Evolutionary conservation across 2,797 vertebrate genomes (phyloP).

Genomic region (Agapornis canus): DNA sequence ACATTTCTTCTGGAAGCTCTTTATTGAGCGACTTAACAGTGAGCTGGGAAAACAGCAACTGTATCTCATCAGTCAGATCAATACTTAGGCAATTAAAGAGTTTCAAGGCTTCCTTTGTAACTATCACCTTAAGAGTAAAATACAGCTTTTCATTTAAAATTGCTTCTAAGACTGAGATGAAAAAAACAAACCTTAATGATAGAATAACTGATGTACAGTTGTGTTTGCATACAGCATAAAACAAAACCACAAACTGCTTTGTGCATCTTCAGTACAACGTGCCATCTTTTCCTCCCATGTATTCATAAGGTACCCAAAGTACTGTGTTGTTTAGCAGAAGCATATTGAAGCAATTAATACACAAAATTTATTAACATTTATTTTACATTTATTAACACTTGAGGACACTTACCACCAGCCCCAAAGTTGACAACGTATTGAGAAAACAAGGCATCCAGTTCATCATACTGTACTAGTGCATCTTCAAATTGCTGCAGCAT

Average conservation of each 20-base stretch:
- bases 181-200: neutral
- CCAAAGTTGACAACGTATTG: slow-evolving; percentile 98
- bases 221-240: neutral
- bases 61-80: neutral
- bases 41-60: slow-evolving; percentile 10
- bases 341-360: neutral
- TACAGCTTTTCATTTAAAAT: slow-evolving; percentile 1
- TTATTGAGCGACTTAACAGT: neutral
- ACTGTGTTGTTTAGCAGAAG: neutral
- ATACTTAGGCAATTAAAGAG: neutral
- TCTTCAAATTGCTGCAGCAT: slow-evolving; percentile 99
- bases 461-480: slow-evolving; percentile 97
- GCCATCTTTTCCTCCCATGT: neutral
- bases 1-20: neutral
- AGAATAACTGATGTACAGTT: neutral
- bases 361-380: neutral
- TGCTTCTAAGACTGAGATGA: neutral
- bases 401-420: slow-evolving; percentile 87
- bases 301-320: neutral
- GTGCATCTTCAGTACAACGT: neutral
- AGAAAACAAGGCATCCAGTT: slow-evolving; percentile 96
- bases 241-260: neutral
- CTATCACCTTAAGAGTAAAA: neutral
- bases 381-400: neutral
- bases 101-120: neutral